Percentiles rank a stretch among this genome's conserved stretches.
Evolutionary conservation across 1,140 invertebrate genomes (phyloP).

Genomic region (Agrilus planipennis): DNA sequence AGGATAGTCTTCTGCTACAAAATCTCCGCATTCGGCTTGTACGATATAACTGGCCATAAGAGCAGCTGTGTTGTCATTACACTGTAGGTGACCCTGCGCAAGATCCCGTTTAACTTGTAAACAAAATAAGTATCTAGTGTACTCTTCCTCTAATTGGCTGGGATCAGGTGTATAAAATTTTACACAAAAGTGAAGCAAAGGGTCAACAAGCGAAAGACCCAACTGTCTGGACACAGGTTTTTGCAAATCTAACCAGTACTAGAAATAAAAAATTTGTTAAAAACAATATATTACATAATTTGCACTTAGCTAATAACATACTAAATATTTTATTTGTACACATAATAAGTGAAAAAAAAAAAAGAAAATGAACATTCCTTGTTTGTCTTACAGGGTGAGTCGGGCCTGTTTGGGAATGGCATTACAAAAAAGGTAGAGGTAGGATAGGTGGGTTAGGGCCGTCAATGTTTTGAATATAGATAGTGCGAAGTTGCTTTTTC

Average conservation of each 20-base stretch:
- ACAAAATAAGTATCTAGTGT: constrained; percentile 93
- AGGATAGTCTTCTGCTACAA: constrained; percentile 92
- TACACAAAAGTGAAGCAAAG: constrained; percentile 77
- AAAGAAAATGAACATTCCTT: no score
- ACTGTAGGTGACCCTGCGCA: constrained; percentile 78
- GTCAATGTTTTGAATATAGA: no score
- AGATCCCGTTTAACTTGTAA: constrained; percentile 96
- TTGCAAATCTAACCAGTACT: constrained; percentile 98
- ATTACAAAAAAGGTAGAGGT: no score
- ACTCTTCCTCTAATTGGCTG: constrained; percentile 94
- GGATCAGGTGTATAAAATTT: constrained; percentile 99
- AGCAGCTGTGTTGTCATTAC: constrained; percentile 97
- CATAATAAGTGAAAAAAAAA: no score
- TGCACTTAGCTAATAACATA: no score
- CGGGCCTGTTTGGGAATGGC: no score
- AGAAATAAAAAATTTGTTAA: no score
- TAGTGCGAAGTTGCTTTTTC: no score
- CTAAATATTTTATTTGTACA: no score
- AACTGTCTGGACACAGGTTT: constrained; percentile 93
- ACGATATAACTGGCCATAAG: constrained; percentile 97
- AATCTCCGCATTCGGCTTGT: constrained; percentile 98
- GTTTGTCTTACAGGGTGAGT: no score
- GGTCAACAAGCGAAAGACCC: constrained; percentile 77
- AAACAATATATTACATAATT: no score
- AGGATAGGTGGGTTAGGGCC: no score